Percentiles rank a stretch among this genome's conserved stretches.
Evolutionary conservation across 92 coral and sea anemone species (phyloP).

Genomic region (Actinostola sp.): DNA sequence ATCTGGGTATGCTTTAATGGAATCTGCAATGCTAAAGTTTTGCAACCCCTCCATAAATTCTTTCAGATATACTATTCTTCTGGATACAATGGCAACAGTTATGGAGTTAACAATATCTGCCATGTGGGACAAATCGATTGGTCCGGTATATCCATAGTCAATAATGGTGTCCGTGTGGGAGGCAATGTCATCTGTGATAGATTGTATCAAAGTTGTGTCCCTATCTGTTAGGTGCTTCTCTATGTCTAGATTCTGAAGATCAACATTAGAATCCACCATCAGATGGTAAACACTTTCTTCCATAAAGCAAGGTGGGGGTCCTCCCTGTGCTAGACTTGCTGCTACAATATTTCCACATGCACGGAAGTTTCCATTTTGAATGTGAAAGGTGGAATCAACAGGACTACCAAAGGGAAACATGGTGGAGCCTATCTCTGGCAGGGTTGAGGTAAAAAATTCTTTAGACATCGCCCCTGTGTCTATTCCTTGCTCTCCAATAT

Average conservation of each 20-base stretch:
- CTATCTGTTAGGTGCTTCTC: conserved; percentile 4
- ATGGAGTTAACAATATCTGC: conserved; percentile 46
- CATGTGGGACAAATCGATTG: conserved; percentile 29
- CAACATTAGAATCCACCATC: conserved; percentile 40
- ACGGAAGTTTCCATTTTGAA: conserved; percentile 49
- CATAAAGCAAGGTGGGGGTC: conserved; percentile 36
- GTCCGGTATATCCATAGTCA: conserved; percentile 58
- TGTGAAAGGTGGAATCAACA: conserved; percentile 39
- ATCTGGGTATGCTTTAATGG: not conserved
- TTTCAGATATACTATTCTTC: conserved; percentile 49
- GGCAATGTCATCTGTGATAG: conserved; percentile 15
- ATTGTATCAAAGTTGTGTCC: conserved; percentile 7
- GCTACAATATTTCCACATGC: conserved; percentile 53
- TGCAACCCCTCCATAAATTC: conserved; percentile 64
- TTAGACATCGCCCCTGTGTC: conserved; percentile 60
- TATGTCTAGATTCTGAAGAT: conserved; percentile 1
- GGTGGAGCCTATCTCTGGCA: conserved; percentile 23
- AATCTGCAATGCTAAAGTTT: conserved; percentile 13
- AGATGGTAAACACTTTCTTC: conserved; percentile 41
- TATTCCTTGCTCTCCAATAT: conserved; percentile 64
- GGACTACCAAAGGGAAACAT: conserved; percentile 52
- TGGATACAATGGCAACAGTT: conserved; percentile 44
- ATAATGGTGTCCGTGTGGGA: conserved; percentile 27
- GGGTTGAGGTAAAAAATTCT: conserved; percentile 33
- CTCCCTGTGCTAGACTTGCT: conserved; percentile 53